A percentile compares a stretch with the other conserved stretches of the same genome.
phyloP scores from a whole-genome alignment of 2,888 invertebrate species.

The Watsonalla cultraria region DNA sequence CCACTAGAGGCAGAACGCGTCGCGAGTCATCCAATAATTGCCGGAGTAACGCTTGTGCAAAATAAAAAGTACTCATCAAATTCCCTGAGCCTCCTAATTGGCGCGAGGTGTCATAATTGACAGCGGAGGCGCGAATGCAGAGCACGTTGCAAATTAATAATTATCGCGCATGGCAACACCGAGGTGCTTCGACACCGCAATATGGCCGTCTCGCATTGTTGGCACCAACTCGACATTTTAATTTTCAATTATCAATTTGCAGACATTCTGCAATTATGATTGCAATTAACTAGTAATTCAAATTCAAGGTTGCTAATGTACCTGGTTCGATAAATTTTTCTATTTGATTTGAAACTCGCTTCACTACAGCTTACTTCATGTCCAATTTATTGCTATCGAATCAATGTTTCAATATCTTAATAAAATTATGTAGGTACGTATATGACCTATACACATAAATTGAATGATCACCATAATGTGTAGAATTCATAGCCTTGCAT shows the following conservation, averaged over 20 bases:
- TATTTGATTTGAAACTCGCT: too few relatives aligned
- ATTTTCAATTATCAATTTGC: conserved; percentile 46
- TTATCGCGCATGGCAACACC: conserved; percentile 75
- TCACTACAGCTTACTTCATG: too few relatives aligned
- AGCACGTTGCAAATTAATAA: conserved; percentile 71
- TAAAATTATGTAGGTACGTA: too few relatives aligned
- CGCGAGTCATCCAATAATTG: conserved; percentile 71
- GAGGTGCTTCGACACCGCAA: conserved; percentile 52
- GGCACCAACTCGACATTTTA: conserved; percentile 46
- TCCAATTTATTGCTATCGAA: too few relatives aligned
- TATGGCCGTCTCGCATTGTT: conserved; percentile 69
- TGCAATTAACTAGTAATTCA: too few relatives aligned
- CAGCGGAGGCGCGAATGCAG: conserved; percentile 35
- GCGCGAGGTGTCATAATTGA: conserved; percentile 78
- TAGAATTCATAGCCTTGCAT: conserved; percentile 21
- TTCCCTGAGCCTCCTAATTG: conserved; percentile 70
- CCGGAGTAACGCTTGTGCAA: conserved; percentile 69
- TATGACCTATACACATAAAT: too few relatives aligned
- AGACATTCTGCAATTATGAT: conserved; percentile 12
- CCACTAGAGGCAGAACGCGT: conserved; percentile 53
- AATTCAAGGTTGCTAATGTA: too few relatives aligned
- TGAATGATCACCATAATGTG: conserved; percentile 6
- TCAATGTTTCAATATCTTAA: too few relatives aligned
- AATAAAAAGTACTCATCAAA: conserved; percentile 74
- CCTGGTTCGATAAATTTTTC: background rate